Conservation (phyloP, 2,888 invertebrate species). For the Scotopteryx bipunctaria region DNA sequence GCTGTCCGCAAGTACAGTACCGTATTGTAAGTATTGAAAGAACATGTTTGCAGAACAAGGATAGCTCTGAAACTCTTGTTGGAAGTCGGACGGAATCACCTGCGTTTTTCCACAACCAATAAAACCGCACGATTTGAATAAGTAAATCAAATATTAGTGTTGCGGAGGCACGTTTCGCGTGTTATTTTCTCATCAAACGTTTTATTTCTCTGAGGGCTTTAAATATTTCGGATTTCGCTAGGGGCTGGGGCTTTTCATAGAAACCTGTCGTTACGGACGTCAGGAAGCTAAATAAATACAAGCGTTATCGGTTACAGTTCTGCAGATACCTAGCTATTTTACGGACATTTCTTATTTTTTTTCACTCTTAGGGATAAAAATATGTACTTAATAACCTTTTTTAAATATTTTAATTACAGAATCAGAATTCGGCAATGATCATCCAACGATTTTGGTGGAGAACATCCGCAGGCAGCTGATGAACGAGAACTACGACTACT, state of each 20-base stretch:
- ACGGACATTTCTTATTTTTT: not conserved
- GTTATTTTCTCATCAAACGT: conserved; percentile 10
- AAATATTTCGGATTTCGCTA: conserved; percentile 1
- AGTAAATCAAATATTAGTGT: conserved; percentile 6
- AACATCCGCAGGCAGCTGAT: conserved; percentile 51
- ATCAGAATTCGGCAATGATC: conserved; percentile 1
- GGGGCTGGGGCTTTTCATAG: not conserved
- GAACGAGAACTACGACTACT: conserved; percentile 60
- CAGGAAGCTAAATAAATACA: not conserved
- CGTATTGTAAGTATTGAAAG: too few species aligned
- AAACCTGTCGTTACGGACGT: not conserved
- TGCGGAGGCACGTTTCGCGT: conserved; percentile 9
- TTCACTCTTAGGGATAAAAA: too few species aligned
- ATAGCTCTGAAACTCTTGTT: not conserved
- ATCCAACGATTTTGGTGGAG: conserved; percentile 27
- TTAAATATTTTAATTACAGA: too few species aligned
- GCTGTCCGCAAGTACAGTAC: too few species aligned
- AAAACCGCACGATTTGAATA: conserved; percentile 2
- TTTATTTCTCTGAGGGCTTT: conserved; percentile 9
- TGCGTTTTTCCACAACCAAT: conserved; percentile 1
- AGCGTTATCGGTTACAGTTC: not conserved
- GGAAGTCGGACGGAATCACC: too few species aligned
- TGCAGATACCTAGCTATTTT: not conserved
- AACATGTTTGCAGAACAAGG: too few species aligned
- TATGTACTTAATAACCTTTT: not conserved